phyloP scores from a whole-genome alignment of 1,140 invertebrate genomes.

The Physella acuta region DNA sequence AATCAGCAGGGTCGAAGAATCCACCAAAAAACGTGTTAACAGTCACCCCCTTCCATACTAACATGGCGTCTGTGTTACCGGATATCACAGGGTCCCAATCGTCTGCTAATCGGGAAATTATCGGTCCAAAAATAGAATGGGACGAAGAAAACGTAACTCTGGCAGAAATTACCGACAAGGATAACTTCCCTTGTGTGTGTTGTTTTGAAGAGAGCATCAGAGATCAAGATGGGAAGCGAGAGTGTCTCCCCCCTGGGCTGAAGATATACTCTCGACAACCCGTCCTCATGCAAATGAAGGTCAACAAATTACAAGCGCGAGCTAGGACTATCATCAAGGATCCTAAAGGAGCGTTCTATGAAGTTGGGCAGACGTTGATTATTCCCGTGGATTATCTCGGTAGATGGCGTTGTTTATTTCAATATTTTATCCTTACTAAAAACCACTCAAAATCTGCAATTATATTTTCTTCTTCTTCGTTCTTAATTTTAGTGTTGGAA shows the following conservation, averaged over 20 bases:
- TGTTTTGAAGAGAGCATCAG: constrained; percentile 23
- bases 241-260: constrained; percentile 33
- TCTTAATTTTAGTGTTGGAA: too few relatives aligned
- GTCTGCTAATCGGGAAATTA: background rate
- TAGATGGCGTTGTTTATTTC: too few relatives aligned
- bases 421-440: background rate
- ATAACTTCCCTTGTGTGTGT: constrained; percentile 36
- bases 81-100: constrained; percentile 1
- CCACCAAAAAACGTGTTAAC: too few relatives aligned
- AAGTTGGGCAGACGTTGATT: constrained; percentile 47
- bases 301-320: constrained; percentile 29
- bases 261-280: constrained; percentile 43
- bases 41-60: too few relatives aligned
- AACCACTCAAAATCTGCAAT: background rate
- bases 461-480: too few relatives aligned
- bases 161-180: constrained; percentile 26
- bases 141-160: constrained; percentile 19
- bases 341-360: constrained; percentile 41
- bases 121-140: constrained; percentile 26
- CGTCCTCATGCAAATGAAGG: constrained; percentile 33
- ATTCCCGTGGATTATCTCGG: constrained; percentile 50
- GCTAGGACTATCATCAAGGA: constrained; percentile 47
- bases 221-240: constrained; percentile 6
- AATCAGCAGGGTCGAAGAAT: too few relatives aligned
- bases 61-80: constrained; percentile 12